Conservation (phyloP, 2,113 vertebrate species). For the Macrotus californicus region DNA sequence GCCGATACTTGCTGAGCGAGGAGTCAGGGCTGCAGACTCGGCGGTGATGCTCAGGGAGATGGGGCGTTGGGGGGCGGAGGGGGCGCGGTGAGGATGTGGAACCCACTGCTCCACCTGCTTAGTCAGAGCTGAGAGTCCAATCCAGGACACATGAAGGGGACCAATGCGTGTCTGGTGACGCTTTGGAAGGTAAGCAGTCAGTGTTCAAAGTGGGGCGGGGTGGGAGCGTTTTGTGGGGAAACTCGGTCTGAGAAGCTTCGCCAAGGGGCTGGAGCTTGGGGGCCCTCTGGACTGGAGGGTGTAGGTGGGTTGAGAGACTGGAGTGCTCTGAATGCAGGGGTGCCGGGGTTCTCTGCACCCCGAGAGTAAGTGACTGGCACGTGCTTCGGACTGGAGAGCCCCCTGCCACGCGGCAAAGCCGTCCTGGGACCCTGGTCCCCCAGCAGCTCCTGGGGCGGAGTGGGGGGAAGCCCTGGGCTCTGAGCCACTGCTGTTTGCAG, state of each 20-base stretch:
- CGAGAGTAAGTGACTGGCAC: not conserved
- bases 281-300: not conserved
- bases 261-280: too few relatives aligned
- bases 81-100: rapidly evolving
- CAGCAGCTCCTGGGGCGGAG: not conserved
- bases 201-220: not conserved
- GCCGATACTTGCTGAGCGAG: not conserved
- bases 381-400: not conserved
- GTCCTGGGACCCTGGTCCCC: not conserved
- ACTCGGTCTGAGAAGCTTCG: not conserved
- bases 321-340: not conserved
- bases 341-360: not conserved
- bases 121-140: not conserved
- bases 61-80: rapidly evolving
- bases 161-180: not conserved
- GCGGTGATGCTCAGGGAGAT: not conserved
- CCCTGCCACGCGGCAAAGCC: not conserved
- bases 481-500: not conserved
- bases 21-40: not conserved
- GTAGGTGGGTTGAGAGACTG: not conserved
- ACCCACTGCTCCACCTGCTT: not conserved
- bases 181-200: not conserved
- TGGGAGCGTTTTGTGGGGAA: not conserved
- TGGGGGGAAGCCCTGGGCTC: not conserved
- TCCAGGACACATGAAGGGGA: not conserved